A percentile compares a stretch with the other conserved stretches of the same genome.
Conservation (phyloP, 2,113 vertebrate genomes). For the Seriola quinqueradiata region DNA sequence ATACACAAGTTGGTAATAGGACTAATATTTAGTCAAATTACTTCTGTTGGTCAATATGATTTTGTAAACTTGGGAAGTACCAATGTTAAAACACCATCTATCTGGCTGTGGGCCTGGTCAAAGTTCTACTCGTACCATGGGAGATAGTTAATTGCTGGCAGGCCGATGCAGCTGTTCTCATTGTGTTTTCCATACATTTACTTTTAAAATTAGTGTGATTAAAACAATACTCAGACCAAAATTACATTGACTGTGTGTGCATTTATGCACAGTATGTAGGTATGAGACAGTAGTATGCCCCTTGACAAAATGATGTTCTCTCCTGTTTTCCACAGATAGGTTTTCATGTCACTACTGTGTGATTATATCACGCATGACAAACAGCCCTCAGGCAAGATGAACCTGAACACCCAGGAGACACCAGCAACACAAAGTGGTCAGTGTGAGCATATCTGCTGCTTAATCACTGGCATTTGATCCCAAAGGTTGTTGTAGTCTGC, state of each 20-base stretch:
- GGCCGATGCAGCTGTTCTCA: background rate
- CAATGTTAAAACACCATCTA: background rate
- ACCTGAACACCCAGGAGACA: constrained; percentile 37
- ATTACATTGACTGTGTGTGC: background rate
- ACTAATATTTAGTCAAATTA: too few species aligned
- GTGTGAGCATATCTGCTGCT: constrained; percentile 49
- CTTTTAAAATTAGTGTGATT: background rate
- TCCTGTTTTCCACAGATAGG: constrained; percentile 28
- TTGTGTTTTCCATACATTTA: background rate
- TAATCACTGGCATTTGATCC: constrained; percentile 40
- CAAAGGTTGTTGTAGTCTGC: constrained; percentile 34
- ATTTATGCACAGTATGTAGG: background rate
- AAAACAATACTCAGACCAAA: too few species aligned
- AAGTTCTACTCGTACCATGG: background rate
- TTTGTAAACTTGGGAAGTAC: too few species aligned
- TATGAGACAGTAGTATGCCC: background rate
- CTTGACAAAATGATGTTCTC: constrained; percentile 28
- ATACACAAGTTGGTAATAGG: too few species aligned
- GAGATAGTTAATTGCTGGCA: background rate
- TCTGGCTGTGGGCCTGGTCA: background rate
- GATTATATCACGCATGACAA: constrained; percentile 47
- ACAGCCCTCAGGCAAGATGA: constrained; percentile 28
- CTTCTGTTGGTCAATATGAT: too few species aligned
- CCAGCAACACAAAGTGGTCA: constrained; percentile 53
- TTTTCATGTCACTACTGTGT: constrained; percentile 13